phyloP scores from a whole-genome alignment of 2,888 invertebrate species.

The Ceriagrion tenellum region DNA sequence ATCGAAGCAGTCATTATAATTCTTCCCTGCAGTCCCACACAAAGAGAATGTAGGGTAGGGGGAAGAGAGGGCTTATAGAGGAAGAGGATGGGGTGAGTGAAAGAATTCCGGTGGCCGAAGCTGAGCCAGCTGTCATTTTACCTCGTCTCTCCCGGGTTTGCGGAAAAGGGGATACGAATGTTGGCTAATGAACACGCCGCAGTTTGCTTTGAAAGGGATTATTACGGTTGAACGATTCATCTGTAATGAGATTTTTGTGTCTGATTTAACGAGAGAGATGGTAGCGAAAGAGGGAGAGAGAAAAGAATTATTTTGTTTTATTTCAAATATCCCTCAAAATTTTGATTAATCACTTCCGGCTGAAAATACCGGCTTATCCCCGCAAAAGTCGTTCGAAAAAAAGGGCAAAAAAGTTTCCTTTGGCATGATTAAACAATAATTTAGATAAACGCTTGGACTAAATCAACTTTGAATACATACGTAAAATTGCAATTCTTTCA shows the following conservation, averaged over 20 bases:
- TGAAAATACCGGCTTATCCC: neutral
- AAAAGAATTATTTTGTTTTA: neutral
- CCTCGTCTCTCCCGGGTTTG: neutral
- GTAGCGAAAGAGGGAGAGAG: too few relatives aligned
- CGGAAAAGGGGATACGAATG: conserved; percentile 10
- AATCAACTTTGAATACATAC: neutral
- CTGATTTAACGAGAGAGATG: neutral
- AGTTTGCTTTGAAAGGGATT: neutral
- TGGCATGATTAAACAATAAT: neutral
- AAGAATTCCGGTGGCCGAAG: too few relatives aligned
- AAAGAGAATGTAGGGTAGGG: neutral
- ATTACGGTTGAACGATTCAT: neutral
- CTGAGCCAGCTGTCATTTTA: too few relatives aligned
- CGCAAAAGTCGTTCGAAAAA: neutral
- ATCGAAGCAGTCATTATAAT: neutral
- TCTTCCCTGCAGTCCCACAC: neutral
- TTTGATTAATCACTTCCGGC: neutral
- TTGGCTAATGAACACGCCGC: neutral
- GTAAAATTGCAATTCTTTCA: neutral
- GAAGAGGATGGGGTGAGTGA: too few relatives aligned
- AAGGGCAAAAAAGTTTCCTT: neutral
- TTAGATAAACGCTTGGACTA: neutral
- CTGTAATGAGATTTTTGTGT: conserved; percentile 36
- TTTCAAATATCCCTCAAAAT: neutral
- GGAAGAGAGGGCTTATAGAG: neutral